Conservation (phyloP, 2,797 vertebrate species). For the Carduelis carduelis region DNA sequence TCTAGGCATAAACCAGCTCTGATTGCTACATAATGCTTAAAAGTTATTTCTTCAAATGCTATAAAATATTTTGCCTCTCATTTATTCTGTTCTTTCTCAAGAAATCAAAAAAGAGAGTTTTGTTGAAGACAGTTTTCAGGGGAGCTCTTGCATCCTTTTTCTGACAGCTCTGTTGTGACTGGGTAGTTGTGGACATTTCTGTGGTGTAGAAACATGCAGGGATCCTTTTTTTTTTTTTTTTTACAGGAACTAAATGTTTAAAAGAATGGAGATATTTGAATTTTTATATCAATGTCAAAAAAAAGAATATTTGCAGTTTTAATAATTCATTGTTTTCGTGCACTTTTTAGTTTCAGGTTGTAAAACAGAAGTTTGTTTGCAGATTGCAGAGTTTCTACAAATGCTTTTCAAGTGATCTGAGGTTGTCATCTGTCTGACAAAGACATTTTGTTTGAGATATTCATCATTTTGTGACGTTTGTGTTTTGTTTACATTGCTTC, state of each 20-base stretch:
- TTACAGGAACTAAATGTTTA: not conserved
- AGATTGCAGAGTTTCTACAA: slow-evolving; percentile 13
- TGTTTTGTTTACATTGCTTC: slow-evolving; percentile 73
- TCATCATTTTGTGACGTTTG: slow-evolving; percentile 68
- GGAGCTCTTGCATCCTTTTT: not conserved
- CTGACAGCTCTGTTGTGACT: not conserved
- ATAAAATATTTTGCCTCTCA: not conserved
- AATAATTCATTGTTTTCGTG: slow-evolving; percentile 49
- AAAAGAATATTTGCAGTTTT: slow-evolving; percentile 1
- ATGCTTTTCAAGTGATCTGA: slow-evolving; percentile 46
- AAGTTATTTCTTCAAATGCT: not conserved
- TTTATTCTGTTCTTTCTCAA: not conserved
- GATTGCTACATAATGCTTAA: not conserved
- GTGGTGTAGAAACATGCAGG: not conserved
- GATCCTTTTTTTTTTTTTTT: not conserved
- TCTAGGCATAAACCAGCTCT: not conserved
- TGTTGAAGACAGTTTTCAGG: not conserved
- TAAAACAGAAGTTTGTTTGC: slow-evolving; percentile 53
- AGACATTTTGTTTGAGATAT: slow-evolving; percentile 68
- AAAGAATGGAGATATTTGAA: not conserved
- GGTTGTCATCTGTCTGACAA: slow-evolving; percentile 67
- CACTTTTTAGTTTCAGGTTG: slow-evolving; percentile 5
- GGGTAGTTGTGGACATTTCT: not conserved
- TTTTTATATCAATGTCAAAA: not conserved
- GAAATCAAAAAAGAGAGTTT: not conserved